Evolutionary conservation across 2,797 vertebrate genomes (phyloP).

Genomic region (Iguana delicatissima): DNA sequence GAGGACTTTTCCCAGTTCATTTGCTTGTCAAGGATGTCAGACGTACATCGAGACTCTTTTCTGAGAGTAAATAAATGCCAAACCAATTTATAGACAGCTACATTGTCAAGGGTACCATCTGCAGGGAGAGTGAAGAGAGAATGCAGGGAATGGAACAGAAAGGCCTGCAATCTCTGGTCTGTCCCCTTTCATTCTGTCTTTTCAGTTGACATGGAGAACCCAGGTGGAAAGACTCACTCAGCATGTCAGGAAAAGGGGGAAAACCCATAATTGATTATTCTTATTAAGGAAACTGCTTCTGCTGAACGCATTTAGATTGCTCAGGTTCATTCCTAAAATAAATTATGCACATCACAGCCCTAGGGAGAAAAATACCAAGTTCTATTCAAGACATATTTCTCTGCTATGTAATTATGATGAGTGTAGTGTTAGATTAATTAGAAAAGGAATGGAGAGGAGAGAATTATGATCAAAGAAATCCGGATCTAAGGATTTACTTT

Average conservation of each 20-base stretch:
- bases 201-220: constrained; percentile 63
- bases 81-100: constrained; percentile 30
- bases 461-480: constrained; percentile 77
- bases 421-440: constrained; percentile 72
- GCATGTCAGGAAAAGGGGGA: constrained; percentile 50
- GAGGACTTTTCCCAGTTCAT: neutral
- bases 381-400: constrained; percentile 36
- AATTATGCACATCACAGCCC: constrained; percentile 13
- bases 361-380: constrained; percentile 13
- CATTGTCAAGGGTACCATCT: constrained; percentile 26
- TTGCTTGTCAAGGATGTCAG: constrained; percentile 22
- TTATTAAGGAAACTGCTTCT: constrained; percentile 65
- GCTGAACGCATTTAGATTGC: constrained; percentile 60
- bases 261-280: constrained; percentile 70
- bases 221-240: constrained; percentile 67
- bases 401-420: constrained; percentile 72
- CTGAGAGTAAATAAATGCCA: constrained; percentile 7
- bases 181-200: constrained; percentile 70
- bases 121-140: constrained; percentile 48
- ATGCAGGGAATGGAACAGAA: constrained; percentile 53
- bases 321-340: constrained; percentile 54
- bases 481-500: constrained; percentile 77
- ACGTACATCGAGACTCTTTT: constrained; percentile 33
- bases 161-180: constrained; percentile 63
- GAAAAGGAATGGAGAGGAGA: constrained; percentile 70